Conservation (phyloP, 2,888 invertebrate species). For the Drosophila lutescens region DNA sequence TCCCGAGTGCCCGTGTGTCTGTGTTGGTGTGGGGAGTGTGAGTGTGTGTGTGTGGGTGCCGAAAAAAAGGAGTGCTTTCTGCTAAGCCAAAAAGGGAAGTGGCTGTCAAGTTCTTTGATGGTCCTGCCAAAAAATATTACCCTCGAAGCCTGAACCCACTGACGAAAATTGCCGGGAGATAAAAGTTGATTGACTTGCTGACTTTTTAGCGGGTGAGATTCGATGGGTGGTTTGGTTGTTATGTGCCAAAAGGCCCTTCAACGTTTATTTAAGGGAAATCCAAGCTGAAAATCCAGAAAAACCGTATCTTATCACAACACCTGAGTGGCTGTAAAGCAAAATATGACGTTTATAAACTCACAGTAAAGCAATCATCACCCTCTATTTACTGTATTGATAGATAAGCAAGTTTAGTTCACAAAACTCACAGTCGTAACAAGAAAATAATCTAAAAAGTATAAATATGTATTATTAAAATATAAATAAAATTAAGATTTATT, state of each 20-base stretch:
- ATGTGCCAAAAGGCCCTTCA: not conserved
- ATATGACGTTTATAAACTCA: not conserved
- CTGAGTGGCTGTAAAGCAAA: slow-evolving; percentile 9
- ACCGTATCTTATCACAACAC: slow-evolving; percentile 26
- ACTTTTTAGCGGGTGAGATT: slow-evolving; percentile 3
- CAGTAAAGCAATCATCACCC: slow-evolving; percentile 1
- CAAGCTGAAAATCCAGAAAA: not conserved
- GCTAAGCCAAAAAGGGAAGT: slow-evolving; percentile 54
- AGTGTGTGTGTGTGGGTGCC: slow-evolving; percentile 38
- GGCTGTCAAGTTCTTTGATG: slow-evolving; percentile 64
- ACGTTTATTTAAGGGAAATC: slow-evolving; percentile 7
- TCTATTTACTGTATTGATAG: not conserved
- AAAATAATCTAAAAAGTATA: not conserved
- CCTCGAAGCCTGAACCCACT: slow-evolving; percentile 21
- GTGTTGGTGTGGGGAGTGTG: slow-evolving; percentile 20
- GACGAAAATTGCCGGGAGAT: slow-evolving; percentile 37
- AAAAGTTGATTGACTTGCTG: slow-evolving; percentile 45
- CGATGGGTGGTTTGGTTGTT: not conserved
- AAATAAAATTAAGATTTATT: no score
- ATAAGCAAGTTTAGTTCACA: not conserved
- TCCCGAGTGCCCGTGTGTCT: slow-evolving; percentile 41
- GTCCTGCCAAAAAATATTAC: slow-evolving; percentile 36
- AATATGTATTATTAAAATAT: no score
- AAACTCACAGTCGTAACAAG: not conserved
- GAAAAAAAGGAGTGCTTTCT: slow-evolving; percentile 49